Evolutionary conservation across 2,113 vertebrate genomes (phyloP).

Genomic region (Sardina pilchardus): DNA sequence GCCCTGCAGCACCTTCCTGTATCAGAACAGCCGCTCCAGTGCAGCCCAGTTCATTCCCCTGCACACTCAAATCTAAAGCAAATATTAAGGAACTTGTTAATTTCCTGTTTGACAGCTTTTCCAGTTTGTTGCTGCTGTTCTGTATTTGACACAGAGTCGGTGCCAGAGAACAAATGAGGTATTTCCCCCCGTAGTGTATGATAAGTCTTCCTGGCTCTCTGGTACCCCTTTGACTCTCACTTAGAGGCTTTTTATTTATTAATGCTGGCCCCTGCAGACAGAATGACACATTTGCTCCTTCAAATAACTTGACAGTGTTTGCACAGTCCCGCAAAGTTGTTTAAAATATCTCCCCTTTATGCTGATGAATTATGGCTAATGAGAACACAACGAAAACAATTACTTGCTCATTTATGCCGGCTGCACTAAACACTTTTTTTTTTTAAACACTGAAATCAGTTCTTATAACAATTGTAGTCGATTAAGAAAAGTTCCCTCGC

Average conservation of each 20-base stretch:
- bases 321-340: neutral
- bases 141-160: neutral
- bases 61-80: too few species aligned
- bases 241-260: neutral
- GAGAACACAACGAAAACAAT: neutral
- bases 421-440: neutral
- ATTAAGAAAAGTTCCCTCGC: neutral
- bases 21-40: neutral
- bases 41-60: neutral
- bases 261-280: neutral
- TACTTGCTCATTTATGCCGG: neutral
- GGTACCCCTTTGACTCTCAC: neutral
- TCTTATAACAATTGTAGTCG: neutral
- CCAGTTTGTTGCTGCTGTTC: neutral
- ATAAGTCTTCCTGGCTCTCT: neutral
- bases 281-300: neutral
- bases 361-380: neutral
- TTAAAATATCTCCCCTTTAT: neutral
- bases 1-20: neutral
- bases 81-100: neutral
- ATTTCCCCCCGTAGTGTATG: neutral
- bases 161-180: neutral
- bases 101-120: neutral
- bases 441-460: neutral
- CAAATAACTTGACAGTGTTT: neutral